Evolutionary conservation across 1,140 invertebrate genomes (phyloP), one percentile per base, ranked within the genome.

Genomic region (Mesaphorura yosii): DNA sequence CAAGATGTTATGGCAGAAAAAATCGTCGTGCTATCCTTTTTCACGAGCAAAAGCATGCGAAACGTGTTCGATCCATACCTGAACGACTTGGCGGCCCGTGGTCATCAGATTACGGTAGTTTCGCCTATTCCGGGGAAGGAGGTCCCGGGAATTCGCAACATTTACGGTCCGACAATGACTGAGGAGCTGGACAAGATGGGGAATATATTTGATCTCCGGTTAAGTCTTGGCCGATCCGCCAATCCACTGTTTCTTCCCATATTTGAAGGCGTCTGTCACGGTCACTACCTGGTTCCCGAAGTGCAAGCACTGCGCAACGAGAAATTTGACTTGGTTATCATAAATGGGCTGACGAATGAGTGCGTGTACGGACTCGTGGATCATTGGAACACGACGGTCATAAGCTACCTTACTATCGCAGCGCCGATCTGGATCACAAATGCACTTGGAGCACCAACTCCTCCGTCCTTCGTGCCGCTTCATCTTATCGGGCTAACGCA

Each of bases 51-150:
- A 42, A 49, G 46, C 37, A 40, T 46, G 19, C 41, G 45, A 22
- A 29, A 37, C 17, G 37, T 47, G 2, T 49, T 46, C 26, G 28
- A 53, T 17, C 60, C 57, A 14, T 28, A 59, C 19, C 23, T 56
- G 14, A 27, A 55, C 38, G 58, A 58, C 27, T 51, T 68, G n/a
- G 60, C 61, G 1, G 25, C 40, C 29, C 37, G 58, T 53, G 64
- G 66, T 1, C 65, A 67, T 46, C 40, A 68, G 20, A 48, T 67
- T 1, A 64, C 65, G 1, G 51, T 63, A n/a, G 15, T 65, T 1
- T 51, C 25, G 46, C 23, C 62, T 48, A 77, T 73, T 22, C 5
- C 6, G 4, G 27, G 28, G 5, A 48, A 34, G 19, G 17, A 5
- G n/a, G 26, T 41, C 3, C 52, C 52, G 49, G 55, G 55, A 39